Conservation (phyloP, 2,113 vertebrate genomes). For the Struthidea cinerea region DNA sequence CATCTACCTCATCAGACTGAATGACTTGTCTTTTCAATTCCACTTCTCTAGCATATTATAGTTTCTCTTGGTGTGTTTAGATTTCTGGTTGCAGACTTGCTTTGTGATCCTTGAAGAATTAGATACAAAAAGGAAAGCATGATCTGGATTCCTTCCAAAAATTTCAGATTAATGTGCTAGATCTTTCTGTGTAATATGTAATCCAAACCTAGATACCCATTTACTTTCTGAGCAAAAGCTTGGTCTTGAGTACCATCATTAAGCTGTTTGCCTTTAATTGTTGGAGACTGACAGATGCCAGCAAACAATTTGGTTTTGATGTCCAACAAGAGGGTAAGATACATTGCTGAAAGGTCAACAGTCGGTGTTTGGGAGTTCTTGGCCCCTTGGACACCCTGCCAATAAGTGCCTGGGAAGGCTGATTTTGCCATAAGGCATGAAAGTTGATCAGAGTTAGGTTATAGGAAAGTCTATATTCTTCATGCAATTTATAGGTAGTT, state of each 20-base stretch:
- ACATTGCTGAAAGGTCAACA: not conserved
- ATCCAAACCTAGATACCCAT: not conserved
- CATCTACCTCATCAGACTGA: not conserved
- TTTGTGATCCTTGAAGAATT: not conserved
- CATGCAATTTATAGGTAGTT: not conserved
- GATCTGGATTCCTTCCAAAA: not conserved
- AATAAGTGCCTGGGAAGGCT: not conserved
- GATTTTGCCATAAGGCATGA: not conserved
- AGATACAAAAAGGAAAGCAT: not conserved
- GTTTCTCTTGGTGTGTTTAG: not conserved
- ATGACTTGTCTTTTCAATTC: not conserved
- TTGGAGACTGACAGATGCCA: not conserved
- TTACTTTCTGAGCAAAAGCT: not conserved
- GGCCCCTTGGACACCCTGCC: not conserved
- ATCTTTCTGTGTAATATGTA: not conserved
- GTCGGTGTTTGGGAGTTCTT: not conserved
- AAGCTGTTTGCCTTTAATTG: not conserved
- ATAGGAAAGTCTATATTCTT: not conserved
- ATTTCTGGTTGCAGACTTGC: not conserved
- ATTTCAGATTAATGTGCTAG: not conserved
- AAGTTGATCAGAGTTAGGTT: not conserved
- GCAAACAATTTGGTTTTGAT: not conserved
- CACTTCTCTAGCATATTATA: not conserved
- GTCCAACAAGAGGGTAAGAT: not conserved
- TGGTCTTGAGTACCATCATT: not conserved